Percentiles rank a stretch among this genome's conserved stretches.
Evolutionary conservation across 2,797 vertebrate genomes (phyloP).

Genomic region (Chrysocyon brachyurus): DNA sequence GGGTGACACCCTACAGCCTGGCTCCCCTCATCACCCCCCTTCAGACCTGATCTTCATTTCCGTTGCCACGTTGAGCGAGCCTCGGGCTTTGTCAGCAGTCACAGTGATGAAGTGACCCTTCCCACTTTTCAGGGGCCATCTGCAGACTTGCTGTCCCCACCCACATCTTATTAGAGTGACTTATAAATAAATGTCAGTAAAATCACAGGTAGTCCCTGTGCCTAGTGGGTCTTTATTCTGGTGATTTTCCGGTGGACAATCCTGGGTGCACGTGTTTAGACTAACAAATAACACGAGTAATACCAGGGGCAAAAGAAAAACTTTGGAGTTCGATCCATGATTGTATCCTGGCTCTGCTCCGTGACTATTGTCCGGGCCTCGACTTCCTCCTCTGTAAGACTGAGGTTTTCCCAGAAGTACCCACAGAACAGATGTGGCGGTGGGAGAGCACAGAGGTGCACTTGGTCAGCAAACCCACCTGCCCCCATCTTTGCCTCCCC

Average conservation of each 20-base stretch:
- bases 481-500: background rate
- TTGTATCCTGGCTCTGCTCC: background rate
- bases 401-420: background rate
- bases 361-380: background rate
- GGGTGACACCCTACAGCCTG: background rate
- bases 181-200: too few relatives aligned
- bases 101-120: background rate
- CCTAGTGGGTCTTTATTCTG: background rate
- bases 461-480: accelerated
- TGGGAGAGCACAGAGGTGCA: accelerated
- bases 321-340: background rate
- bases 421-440: accelerated
- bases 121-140: background rate
- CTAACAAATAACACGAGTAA: background rate
- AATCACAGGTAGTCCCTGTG: background rate
- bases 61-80: background rate
- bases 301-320: background rate
- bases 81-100: background rate
- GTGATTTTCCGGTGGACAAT: background rate
- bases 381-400: background rate
- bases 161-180: accelerated
- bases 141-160: background rate
- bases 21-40: accelerated
- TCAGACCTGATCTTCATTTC: accelerated
- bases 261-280: background rate